Evolutionary conservation across 1,140 invertebrate genomes (phyloP).

Genomic region (Dreissena rostriformis): DNA sequence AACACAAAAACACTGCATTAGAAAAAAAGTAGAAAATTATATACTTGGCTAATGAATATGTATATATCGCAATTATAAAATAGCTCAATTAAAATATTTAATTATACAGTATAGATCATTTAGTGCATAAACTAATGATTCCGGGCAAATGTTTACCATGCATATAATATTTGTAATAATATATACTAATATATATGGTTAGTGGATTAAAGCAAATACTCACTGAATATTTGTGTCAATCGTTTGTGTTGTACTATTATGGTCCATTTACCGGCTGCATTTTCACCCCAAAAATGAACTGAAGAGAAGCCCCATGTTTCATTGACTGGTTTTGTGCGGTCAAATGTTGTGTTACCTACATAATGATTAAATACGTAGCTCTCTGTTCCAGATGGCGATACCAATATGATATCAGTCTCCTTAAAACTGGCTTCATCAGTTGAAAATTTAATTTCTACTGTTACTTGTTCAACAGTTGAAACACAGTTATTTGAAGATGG

Average conservation of each 20-base stretch:
- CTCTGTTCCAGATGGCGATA: background rate
- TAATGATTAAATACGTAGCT: background rate
- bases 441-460: background rate
- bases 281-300: constrained; percentile 9
- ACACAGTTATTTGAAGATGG: background rate
- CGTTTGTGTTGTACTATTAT: background rate
- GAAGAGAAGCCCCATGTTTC: background rate
- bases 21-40: too few relatives aligned
- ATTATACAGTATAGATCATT: too few relatives aligned
- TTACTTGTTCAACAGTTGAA: background rate
- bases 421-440: background rate
- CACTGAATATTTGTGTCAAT: too few relatives aligned
- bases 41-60: too few relatives aligned
- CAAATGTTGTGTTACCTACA: background rate
- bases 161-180: too few relatives aligned
- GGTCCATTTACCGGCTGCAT: background rate
- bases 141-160: too few relatives aligned
- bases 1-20: too few relatives aligned
- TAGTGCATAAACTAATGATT: too few relatives aligned
- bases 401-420: background rate
- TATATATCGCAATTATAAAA: too few relatives aligned
- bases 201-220: too few relatives aligned
- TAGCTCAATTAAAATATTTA: too few relatives aligned
- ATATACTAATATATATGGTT: too few relatives aligned
- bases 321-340: background rate